A percentile compares a stretch with the other conserved stretches of the same genome.
Conservation (phyloP, 2,797 vertebrate species). For the Loriculus beryllinus region DNA sequence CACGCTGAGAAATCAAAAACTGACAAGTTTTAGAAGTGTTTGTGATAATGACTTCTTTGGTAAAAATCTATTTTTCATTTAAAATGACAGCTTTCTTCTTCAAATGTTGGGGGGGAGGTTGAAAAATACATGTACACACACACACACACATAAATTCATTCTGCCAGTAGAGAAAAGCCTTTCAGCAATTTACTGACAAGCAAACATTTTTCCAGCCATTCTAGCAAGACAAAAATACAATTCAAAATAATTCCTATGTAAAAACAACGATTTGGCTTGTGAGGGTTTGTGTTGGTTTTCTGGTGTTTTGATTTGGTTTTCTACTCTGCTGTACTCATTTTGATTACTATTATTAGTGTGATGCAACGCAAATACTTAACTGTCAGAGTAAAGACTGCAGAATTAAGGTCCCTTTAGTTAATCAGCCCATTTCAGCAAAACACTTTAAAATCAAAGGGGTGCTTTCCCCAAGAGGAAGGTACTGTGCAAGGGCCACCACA, state of each 20-base stretch:
- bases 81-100: background rate
- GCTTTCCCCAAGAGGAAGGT: background rate
- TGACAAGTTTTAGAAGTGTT: background rate
- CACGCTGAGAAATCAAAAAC: background rate
- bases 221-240: background rate
- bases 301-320: background rate
- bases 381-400: background rate
- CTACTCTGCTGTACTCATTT: background rate
- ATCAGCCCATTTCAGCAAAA: background rate
- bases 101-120: background rate
- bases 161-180: background rate
- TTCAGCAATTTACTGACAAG: background rate
- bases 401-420: background rate
- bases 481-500: rapidly evolving
- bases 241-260: background rate
- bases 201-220: background rate
- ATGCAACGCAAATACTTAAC: background rate
- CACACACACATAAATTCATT: background rate
- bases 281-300: background rate
- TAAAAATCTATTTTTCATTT: background rate
- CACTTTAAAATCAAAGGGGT: background rate
- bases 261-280: background rate
- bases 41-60: background rate
- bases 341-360: background rate
- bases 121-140: background rate